Percentiles rank a stretch among this genome's conserved stretches.
Evolutionary conservation across 2,797 vertebrate species (phyloP).

Genomic region (Lindbergichthys nudifrons): DNA sequence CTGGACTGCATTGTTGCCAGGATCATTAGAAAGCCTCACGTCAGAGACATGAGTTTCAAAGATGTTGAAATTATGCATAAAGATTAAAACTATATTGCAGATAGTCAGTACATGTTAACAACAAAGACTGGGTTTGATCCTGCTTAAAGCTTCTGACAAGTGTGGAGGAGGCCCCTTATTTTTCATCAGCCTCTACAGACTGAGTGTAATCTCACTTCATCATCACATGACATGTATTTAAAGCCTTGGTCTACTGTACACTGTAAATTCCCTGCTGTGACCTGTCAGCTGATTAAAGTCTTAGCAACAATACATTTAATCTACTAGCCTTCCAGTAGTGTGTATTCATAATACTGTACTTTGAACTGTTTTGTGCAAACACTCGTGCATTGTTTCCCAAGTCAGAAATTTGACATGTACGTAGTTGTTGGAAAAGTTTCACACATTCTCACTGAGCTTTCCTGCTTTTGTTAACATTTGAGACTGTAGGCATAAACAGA

Average conservation of each 20-base stretch:
- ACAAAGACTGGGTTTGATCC: conserved; percentile 44
- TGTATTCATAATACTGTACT: conserved; percentile 16
- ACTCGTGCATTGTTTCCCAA: background rate
- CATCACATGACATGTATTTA: conserved; percentile 78
- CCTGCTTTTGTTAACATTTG: background rate
- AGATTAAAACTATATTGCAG: conserved; percentile 27
- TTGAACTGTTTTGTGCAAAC: background rate
- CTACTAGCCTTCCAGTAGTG: conserved; percentile 23
- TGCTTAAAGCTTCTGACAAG: conserved; percentile 52
- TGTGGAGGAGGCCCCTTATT: conserved; percentile 62
- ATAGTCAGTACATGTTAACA: conserved; percentile 32
- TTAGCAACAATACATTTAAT: conserved; percentile 40
- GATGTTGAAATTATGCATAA: conserved; percentile 3
- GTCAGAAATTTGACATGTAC: background rate
- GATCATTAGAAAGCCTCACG: conserved; percentile 4
- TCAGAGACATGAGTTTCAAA: background rate
- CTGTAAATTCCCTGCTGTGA: conserved; percentile 77
- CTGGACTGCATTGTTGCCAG: conserved; percentile 2
- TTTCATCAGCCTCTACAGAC: conserved; percentile 63
- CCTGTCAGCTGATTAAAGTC: conserved; percentile 76
- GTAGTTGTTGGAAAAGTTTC: background rate
- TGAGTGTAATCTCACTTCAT: conserved; percentile 72
- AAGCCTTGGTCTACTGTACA: conserved; percentile 78
- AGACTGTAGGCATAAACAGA: background rate
- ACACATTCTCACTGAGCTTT: background rate